A percentile compares a stretch with the other conserved stretches of the same genome.
phyloP scores from a whole-genome alignment of 2,888 invertebrate species.

The Paralinhomoeus sp. region DNA sequence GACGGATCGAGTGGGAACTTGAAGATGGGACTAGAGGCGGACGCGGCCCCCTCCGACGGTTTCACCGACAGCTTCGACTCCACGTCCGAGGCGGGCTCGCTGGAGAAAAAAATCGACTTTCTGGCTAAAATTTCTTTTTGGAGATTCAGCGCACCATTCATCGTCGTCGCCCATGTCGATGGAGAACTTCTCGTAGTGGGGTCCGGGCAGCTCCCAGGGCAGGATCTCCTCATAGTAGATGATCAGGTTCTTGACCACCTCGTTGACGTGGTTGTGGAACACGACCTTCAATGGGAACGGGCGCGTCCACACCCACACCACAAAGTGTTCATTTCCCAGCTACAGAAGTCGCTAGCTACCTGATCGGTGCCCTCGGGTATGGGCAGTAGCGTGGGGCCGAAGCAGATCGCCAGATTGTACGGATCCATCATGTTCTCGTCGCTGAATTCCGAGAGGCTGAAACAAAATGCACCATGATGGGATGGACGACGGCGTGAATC shows the following conservation, averaged over 20 bases:
- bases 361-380: conserved; percentile 82
- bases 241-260: conserved; percentile 79
- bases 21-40: no score
- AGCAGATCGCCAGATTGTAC: conserved; percentile 88
- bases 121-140: no score
- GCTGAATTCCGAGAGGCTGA: conserved; percentile 62
- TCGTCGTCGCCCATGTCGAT: background rate
- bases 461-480: no score
- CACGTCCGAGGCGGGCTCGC: no score
- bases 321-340: no score
- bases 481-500: no score
- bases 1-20: no score
- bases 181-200: conserved; percentile 18
- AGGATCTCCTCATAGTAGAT: conserved; percentile 65
- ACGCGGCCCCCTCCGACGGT: no score
- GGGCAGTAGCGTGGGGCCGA: conserved; percentile 81
- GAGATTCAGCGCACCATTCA: background rate
- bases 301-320: no score
- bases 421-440: conserved; percentile 98
- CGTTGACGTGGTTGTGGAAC: conserved; percentile 73
- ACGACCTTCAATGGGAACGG: conserved; percentile 35
- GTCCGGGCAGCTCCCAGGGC: conserved; percentile 23
- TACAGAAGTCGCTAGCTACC: no score
- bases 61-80: no score
- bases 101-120: no score